phyloP scores from a whole-genome alignment of 1,140 invertebrate genomes.

The Vanessa atalanta region DNA sequence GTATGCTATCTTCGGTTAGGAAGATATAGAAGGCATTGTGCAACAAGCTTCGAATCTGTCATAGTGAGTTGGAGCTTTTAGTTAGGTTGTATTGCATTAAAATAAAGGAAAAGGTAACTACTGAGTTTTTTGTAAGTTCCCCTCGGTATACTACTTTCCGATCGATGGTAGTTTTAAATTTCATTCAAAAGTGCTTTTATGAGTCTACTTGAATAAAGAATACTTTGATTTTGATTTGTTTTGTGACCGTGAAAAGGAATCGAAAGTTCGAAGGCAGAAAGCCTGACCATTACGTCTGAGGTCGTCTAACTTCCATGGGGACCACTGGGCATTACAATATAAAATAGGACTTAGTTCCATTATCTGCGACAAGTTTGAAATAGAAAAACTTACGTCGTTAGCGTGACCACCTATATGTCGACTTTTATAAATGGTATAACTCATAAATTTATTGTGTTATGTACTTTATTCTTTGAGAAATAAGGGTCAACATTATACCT shows the following conservation, averaged over 20 bases:
- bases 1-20: no score
- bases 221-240: no score
- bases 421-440: conserved; percentile 27
- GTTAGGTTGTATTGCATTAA: no score
- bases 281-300: not conserved
- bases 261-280: not conserved
- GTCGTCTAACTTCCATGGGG: conserved; percentile 1
- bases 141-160: no score
- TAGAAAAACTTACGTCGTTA: conserved; percentile 64
- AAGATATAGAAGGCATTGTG: no score
- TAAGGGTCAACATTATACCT: conserved; percentile 19
- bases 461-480: conserved; percentile 13
- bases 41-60: no score
- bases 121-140: no score
- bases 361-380: conserved; percentile 46
- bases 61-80: no score
- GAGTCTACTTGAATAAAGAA: no score
- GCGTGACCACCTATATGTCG: conserved; percentile 37
- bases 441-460: conserved; percentile 20
- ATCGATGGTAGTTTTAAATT: no score
- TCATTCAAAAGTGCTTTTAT: no score
- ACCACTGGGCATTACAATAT: conserved; percentile 30
- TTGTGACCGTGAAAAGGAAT: not conserved
- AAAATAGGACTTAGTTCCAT: conserved; percentile 34
- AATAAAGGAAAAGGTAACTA: no score